Conservation (phyloP, 1,140 invertebrate species). For the Dreissena rostriformis region DNA sequence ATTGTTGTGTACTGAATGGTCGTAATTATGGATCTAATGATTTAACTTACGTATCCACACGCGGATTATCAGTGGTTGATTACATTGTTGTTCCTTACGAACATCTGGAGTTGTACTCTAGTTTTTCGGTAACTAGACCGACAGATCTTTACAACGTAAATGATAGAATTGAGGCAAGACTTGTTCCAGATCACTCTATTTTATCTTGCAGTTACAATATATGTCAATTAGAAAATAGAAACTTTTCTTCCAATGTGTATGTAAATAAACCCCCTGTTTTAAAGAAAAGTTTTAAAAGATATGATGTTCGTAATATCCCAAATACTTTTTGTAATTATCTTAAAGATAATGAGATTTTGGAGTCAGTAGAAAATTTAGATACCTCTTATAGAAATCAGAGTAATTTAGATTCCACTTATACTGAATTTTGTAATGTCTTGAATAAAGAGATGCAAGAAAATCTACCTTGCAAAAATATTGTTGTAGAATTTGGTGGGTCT, state of each 20-base stretch:
- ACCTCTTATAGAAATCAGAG: too few species aligned
- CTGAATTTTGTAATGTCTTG: background rate
- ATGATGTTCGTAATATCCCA: too few species aligned
- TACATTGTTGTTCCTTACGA: constrained; percentile 17
- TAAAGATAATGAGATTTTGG: too few species aligned
- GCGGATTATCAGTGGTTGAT: background rate
- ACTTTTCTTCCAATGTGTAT: too few species aligned
- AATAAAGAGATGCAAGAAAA: constrained; percentile 7
- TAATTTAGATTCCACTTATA: too few species aligned
- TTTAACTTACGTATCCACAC: background rate
- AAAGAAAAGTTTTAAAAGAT: too few species aligned
- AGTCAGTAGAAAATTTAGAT: too few species aligned
- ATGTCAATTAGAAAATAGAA: background rate
- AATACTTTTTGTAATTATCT: too few species aligned
- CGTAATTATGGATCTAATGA: background rate
- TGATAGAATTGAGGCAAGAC: background rate
- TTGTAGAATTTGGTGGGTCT: too few species aligned
- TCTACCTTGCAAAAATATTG: background rate
- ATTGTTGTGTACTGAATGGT: constrained; percentile 7
- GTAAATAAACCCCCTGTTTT: too few species aligned
- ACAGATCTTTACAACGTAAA: background rate
- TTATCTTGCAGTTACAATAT: background rate
- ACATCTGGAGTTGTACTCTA: background rate
- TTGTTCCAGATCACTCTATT: too few species aligned
- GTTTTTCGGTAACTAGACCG: background rate